These are phyloP conservation scores for Semicossyphus pulcher DNA, from an alignment of 2,113 vertebrate species.

Conservation along the genomic window DNA sequence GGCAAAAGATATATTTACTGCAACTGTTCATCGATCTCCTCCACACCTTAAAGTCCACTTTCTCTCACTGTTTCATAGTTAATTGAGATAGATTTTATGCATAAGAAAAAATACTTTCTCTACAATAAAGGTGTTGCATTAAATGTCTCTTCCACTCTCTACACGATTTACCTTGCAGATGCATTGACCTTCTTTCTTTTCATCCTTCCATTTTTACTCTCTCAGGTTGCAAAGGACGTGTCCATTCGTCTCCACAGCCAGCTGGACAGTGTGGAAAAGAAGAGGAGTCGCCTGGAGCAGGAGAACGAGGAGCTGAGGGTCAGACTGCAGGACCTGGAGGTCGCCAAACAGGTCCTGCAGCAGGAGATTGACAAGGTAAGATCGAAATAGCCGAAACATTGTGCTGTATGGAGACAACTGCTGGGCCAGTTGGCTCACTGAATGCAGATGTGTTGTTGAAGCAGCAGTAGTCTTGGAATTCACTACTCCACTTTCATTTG, in stretches of 20 bases:
- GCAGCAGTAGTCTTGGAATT: background rate
- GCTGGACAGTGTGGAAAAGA: conserved; percentile 94
- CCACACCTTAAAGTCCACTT: no score
- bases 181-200: background rate
- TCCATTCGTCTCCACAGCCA: conserved; percentile 96
- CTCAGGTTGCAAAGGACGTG: conserved; percentile 96
- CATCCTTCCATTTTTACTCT: background rate
- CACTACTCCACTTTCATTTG: no score
- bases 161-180: background rate
- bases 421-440: background rate
- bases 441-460: background rate
- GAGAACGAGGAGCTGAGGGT: conserved; percentile 96
- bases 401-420: background rate
- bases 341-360: conserved; percentile 97
- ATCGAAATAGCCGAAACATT: background rate
- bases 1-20: no score
- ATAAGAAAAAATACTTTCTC: no score
- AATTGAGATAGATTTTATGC: no score
- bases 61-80: no score
- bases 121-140: no score
- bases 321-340: conserved; percentile 91
- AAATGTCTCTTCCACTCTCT: no score
- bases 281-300: conserved; percentile 90
- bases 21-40: no score
- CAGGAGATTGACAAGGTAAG: conserved; percentile 95